These are phyloP conservation scores for Boleophthalmus pectinirostris DNA, from an alignment of 2,113 vertebrate species.

Conservation along the genomic window DNA sequence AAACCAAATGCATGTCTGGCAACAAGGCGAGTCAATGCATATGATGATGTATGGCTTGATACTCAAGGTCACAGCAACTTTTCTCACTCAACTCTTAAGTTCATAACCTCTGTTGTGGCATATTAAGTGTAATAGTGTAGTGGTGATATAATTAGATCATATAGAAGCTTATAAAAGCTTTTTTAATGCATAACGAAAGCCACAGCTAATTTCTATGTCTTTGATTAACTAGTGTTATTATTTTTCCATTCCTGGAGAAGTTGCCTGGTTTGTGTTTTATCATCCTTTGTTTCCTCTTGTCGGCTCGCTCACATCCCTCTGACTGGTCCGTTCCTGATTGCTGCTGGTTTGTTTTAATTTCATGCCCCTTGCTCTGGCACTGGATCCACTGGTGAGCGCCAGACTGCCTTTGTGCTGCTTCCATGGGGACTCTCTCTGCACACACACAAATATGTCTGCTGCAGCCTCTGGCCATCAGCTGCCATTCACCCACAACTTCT, in stretches of 20 bases:
- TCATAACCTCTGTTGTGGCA: slow-evolving; percentile 44
- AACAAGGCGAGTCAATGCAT: slow-evolving; percentile 53
- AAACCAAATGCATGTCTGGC: slow-evolving; percentile 70
- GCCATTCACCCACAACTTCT: slow-evolving; percentile 58
- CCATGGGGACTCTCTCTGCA: slow-evolving; percentile 33
- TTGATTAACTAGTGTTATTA: slow-evolving; percentile 30
- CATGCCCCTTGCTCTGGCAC: slow-evolving; percentile 77
- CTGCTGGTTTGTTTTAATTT: slow-evolving; percentile 74
- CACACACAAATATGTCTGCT: slow-evolving; percentile 33
- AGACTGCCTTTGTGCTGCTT: slow-evolving; percentile 62
- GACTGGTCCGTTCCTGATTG: slow-evolving; percentile 43
- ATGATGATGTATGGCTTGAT: slow-evolving; percentile 52
- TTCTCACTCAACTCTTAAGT: slow-evolving; percentile 19
- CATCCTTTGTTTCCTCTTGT: slow-evolving; percentile 67
- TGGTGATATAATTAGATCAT: background rate
- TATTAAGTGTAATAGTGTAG: background rate
- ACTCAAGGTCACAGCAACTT: slow-evolving; percentile 51
- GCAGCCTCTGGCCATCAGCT: slow-evolving; percentile 42
- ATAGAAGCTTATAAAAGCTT: no score
- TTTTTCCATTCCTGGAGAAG: slow-evolving; percentile 41
- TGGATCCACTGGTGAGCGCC: slow-evolving; percentile 60
- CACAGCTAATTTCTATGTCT: slow-evolving; percentile 32
- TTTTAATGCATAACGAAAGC: slow-evolving; percentile 41
- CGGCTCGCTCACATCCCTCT: slow-evolving; percentile 18
- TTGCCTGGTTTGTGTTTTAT: slow-evolving; percentile 62